These are phyloP conservation scores for Lepidonotus clava DNA, from an alignment of 2,888 invertebrate species.

Conservation along the genomic window DNA sequence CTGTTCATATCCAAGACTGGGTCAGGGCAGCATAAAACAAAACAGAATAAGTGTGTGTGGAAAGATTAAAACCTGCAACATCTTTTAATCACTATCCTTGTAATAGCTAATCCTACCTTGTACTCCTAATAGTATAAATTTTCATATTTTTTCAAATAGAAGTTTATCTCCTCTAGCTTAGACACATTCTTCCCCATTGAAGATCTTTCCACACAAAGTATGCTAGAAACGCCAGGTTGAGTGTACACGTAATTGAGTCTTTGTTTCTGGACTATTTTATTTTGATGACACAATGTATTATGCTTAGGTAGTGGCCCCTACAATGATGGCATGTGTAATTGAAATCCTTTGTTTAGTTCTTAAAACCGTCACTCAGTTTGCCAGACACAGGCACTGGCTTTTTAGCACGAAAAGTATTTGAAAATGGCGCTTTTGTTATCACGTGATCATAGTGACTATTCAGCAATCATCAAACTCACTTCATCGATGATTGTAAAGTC, in stretches of 20 bases:
- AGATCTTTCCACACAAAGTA: constrained; percentile 35
- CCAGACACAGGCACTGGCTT: constrained; percentile 8
- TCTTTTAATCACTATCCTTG: not conserved
- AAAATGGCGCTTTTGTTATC: constrained; percentile 14
- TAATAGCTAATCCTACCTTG: not conserved
- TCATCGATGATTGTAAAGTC: not conserved
- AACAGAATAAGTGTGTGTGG: not conserved
- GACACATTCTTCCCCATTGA: not conserved
- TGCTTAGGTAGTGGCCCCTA: not conserved
- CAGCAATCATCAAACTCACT: not conserved
- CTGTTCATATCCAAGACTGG: not conserved
- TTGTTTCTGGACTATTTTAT: not conserved
- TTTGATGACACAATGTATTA: constrained; percentile 16
- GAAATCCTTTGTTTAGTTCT: not conserved
- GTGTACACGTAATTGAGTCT: not conserved
- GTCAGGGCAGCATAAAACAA: not conserved
- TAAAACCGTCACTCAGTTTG: not conserved
- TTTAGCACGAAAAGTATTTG: not conserved
- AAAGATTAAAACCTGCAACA: not conserved
- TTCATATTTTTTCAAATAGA: not conserved
- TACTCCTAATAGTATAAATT: not conserved
- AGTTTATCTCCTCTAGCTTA: no score
- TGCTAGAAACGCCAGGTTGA: not conserved
- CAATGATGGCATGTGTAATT: constrained; percentile 7
- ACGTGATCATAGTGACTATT: constrained; percentile 11